Conservation (phyloP, 37 sponge, comb jelly and placozoan species). For the Halichondria panicea region DNA sequence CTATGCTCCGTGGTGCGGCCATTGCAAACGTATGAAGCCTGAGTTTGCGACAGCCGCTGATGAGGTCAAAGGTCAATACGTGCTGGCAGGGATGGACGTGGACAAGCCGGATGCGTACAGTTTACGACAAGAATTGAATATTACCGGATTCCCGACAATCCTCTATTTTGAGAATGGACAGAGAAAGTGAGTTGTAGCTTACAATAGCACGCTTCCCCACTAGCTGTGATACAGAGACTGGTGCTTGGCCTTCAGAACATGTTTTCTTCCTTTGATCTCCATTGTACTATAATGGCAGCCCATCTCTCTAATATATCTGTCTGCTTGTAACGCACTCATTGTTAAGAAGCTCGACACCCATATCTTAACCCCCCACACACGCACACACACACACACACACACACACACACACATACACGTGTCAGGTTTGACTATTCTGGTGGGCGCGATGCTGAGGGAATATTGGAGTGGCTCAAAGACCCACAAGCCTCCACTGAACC, state of each 20-base stretch:
- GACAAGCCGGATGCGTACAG: conserved; percentile 67
- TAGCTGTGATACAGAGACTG: background rate
- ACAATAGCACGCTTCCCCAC: background rate
- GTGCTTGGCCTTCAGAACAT: background rate
- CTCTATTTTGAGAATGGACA: conserved; percentile 81
- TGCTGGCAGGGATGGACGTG: conserved; percentile 90
- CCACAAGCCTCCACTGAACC: conserved; percentile 49
- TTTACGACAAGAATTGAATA: conserved; percentile 69
- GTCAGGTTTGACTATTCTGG: no score
- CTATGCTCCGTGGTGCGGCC: conserved; percentile 98
- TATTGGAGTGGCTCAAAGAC: conserved; percentile 79
- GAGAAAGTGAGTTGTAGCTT: conserved; percentile 39
- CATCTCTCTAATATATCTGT: no score
- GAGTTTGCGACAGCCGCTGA: conserved; percentile 87
- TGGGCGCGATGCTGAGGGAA: conserved; percentile 62
- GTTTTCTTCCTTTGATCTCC: no score
- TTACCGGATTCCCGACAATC: conserved; percentile 92
- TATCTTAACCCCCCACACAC: no score
- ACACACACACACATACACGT: no score
- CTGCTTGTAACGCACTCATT: no score
- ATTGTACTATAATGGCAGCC: no score
- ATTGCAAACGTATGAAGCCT: conserved; percentile 90
- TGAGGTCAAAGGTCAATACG: conserved; percentile 60
- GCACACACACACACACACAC: no score
- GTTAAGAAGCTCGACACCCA: no score